Base-by-base conservation (phyloP, 2,888 invertebrate genomes). In the Drosophila paramelanica region DNA sequence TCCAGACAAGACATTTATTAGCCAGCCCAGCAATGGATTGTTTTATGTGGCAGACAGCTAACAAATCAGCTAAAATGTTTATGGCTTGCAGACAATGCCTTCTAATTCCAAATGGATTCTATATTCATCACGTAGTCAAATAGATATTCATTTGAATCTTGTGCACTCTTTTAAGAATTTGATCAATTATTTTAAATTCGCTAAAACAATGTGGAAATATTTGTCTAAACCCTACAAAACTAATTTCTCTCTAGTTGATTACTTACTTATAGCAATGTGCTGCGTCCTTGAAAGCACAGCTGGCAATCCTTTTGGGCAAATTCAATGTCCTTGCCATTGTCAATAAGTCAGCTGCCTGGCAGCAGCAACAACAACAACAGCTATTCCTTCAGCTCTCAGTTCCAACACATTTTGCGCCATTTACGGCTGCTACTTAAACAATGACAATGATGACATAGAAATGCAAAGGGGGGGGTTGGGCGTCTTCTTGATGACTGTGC, bases 361-460 rank as follows among this genome's bases (percentile, higher is more conserved):
- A 23, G 13, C 36, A 13, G 5, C 31, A 31, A 3, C 46, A 23
- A 13, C 31, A 31, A 3, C 46, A 62, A 57, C 57, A 43, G 52
- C 39, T 20, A 14, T 31, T n/a, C n/a, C 20, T 39, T 10, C n/a
- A 5, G 7, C 10, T 27, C 14, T 45, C 58, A 53, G 38, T 51
- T 53, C 7, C 46, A 55, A 36, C 43, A 23, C 62, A 67, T 49
- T 64, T 64, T 49, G 51, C 36, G 50, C 51, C 71, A 72, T 64
- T 67, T 66, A 57, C 57, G 49, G 65, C 66, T 58, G 59, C 62
- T 70, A 67, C 67, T 76, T 74, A 70, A 70, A 72, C 73, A 76
- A 79, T 72, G 64, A 47, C 62, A 79, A 67, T 72, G 55, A 77
- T 77, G 70, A 73, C 76, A 73, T 49, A 51, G 36, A 67, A 64